Percentiles rank a stretch among this genome's conserved stretches.
Conservation (phyloP, 2,113 vertebrate genomes). For the Lucifuga dentata region DNA sequence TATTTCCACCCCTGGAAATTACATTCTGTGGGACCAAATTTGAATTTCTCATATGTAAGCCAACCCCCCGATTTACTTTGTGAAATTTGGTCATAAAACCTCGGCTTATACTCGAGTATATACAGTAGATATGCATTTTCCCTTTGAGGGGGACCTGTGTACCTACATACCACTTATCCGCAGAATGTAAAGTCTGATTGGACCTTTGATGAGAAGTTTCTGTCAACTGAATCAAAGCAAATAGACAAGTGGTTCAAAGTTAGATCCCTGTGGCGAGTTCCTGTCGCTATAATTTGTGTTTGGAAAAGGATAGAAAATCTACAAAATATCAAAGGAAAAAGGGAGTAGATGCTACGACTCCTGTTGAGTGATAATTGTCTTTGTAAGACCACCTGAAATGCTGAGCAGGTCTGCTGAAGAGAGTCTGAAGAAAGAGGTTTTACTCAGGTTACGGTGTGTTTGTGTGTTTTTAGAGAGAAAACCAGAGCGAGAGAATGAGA, state of each 20-base stretch:
- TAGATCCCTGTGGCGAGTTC: slow-evolving; percentile 12
- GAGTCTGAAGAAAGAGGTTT: too few species aligned
- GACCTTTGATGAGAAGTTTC: slow-evolving; percentile 35
- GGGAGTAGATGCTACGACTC: too few species aligned
- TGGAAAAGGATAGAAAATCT: slow-evolving; percentile 26
- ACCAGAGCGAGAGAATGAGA: slow-evolving; percentile 13
- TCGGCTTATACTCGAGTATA: too few species aligned
- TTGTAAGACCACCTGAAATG: slow-evolving; percentile 37
- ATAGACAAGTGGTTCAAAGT: slow-evolving; percentile 27
- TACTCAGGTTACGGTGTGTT: slow-evolving; percentile 13
- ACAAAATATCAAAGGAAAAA: slow-evolving; percentile 45
- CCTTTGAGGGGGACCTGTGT: too few species aligned
- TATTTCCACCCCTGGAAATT: too few species aligned
- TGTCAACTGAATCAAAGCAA: slow-evolving; percentile 41
- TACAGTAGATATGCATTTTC: too few species aligned
- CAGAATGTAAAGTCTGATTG: background rate
- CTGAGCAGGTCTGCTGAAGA: slow-evolving; percentile 41
- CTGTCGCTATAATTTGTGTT: slow-evolving; percentile 46
- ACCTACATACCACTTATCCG: too few species aligned
- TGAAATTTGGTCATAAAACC: too few species aligned
- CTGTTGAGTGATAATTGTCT: too few species aligned
- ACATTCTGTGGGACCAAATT: too few species aligned
- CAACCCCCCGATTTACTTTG: too few species aligned
- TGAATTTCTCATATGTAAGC: too few species aligned
- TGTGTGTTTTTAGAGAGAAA: slow-evolving; percentile 19